A percentile compares a stretch with the other conserved stretches of the same genome.
These are phyloP conservation scores for Bombus terrestris DNA, from an alignment of 1,140 invertebrate genomes.

Conservation along the genomic window DNA sequence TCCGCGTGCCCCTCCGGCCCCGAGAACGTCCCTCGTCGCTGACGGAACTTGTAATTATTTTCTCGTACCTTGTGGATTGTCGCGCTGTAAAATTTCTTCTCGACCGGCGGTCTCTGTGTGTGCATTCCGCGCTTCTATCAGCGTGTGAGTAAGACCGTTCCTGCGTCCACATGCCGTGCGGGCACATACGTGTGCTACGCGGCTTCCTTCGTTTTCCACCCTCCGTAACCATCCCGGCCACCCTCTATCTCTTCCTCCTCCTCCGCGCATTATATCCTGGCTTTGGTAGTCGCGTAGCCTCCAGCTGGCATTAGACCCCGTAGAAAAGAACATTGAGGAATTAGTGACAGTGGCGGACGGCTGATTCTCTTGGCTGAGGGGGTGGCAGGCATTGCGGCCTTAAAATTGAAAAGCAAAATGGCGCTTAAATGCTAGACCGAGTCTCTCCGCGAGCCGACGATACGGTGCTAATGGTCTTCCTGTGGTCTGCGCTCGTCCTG, in stretches of 20 bases:
- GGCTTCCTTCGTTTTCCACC: slow-evolving; percentile 32
- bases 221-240: slow-evolving; percentile 18
- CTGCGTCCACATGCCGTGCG: background rate
- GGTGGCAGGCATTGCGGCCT: slow-evolving; percentile 17
- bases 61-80: slow-evolving; percentile 76
- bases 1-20: background rate
- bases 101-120: background rate
- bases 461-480: slow-evolving; percentile 53
- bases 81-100: slow-evolving; percentile 75
- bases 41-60: slow-evolving; percentile 75
- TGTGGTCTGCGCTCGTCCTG: slow-evolving; percentile 31
- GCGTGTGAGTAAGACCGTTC: background rate
- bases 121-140: background rate
- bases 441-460: slow-evolving; percentile 22
- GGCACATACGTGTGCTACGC: background rate
- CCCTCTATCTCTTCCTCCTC: slow-evolving; percentile 55
- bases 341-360: slow-evolving; percentile 45
- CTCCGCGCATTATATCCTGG: slow-evolving; percentile 60
- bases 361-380: slow-evolving; percentile 32
- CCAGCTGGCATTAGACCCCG: slow-evolving; percentile 68
- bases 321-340: slow-evolving; percentile 63
- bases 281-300: slow-evolving; percentile 54
- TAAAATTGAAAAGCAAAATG: slow-evolving; percentile 58
- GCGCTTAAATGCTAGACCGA: slow-evolving; percentile 45
- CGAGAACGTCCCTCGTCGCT: slow-evolving; percentile 26